phyloP scores from a whole-genome alignment of 2,797 vertebrate genomes.

The Eleutherodactylus coqui region DNA sequence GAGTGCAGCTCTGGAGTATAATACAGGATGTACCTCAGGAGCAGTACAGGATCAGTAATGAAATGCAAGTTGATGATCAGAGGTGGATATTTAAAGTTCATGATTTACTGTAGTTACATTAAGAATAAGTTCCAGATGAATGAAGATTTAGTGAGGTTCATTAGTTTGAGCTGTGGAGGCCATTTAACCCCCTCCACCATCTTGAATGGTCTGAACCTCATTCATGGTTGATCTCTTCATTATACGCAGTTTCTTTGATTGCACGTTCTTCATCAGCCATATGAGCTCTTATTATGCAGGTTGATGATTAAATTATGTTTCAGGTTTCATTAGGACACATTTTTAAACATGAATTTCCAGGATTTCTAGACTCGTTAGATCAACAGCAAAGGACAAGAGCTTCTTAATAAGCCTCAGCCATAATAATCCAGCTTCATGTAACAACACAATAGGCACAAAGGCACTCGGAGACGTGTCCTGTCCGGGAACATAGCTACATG shows the following conservation, averaged over 20 bases:
- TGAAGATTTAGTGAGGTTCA: no score
- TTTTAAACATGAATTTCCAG: neutral
- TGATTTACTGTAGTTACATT: no score
- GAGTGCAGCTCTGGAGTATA: no score
- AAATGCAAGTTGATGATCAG: neutral
- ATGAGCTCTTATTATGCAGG: neutral
- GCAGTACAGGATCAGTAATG: neutral
- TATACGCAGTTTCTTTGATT: slow-evolving; percentile 20
- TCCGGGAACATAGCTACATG: no score
- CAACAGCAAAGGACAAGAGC: neutral
- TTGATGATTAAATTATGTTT: slow-evolving; percentile 23
- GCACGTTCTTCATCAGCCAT: slow-evolving; percentile 7
- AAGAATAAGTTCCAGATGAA: no score
- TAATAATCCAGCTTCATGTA: no score
- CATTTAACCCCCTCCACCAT: neutral
- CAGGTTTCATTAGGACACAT: neutral
- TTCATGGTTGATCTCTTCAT: neutral
- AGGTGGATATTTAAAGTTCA: neutral
- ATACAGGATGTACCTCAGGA: no score
- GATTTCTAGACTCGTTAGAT: neutral
- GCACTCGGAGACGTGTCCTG: no score
- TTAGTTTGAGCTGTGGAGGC: neutral
- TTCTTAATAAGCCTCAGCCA: neutral
- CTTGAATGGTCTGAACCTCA: neutral
- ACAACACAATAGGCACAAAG: no score